Base-by-base conservation (phyloP, 1,140 invertebrate genomes). In the Drosophila teissieri region DNA sequence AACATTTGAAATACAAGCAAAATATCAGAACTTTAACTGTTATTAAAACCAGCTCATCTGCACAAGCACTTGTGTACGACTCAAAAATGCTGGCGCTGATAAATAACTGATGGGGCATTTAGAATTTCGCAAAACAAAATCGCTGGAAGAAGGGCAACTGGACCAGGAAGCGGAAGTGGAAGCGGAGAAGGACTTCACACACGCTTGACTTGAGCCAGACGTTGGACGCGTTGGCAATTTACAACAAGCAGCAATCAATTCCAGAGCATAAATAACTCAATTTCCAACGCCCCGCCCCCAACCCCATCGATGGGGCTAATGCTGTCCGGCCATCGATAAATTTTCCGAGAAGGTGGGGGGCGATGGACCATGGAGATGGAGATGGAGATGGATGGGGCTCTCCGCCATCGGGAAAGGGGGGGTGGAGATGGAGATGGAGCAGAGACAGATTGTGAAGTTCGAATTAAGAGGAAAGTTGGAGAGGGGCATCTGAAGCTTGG, bases 191-290 rank as follows among this genome's bases (percentile, higher is more conserved):
- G 53, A 48, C 46, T 48, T 37, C 55, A 64, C 75, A 64, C 65
- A 85, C 56, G 81, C 81, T 77, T 77, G 63, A 77, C 65, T 65
- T 74, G 74, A 51, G 52, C 57, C 76, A 57, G 62, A 60, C 45
- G 42, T 15, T 48, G 52, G 57, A 58, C 58, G 54, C 46, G 72
- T n/a, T 46, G 54, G 61, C 63, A 74, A 78, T 82, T 67, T 82
- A 88, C 79, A 88, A 86, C 75, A 89, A 83, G 81, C 83, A 88
- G 83, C 83, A 86, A 86, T 86, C 83, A 86, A 86, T 86, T 89
- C 63, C 68, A 67, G 51, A 76, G 76, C 83, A 86, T 86, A 86
- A 86, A 86, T 86, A 86, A 86, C 83, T 86, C 84, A 86, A 86
- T 86, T 88, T 83, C 52, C 36, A 72, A 65, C 56, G 73, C 56